Conservation (phyloP, 2,888 invertebrate genomes). For the Galerucella pusilla region DNA sequence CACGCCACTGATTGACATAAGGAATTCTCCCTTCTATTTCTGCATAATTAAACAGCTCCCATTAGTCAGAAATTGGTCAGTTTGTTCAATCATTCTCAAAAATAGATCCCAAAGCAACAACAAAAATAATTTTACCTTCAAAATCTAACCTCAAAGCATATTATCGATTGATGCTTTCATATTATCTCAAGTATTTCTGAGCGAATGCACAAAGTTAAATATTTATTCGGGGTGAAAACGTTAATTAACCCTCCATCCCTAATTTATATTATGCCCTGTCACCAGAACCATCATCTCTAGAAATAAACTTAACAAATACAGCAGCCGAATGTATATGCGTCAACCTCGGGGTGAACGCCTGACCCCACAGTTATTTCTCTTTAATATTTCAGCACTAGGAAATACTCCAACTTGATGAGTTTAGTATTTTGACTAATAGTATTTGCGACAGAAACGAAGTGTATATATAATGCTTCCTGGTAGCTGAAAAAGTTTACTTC, state of each 20-base stretch:
- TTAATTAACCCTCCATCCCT: slow-evolving; percentile 34
- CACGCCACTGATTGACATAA: not conserved
- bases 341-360: slow-evolving; percentile 39
- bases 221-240: slow-evolving; percentile 19
- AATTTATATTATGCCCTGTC: slow-evolving; percentile 41
- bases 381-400: slow-evolving; percentile 43
- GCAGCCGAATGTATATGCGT: slow-evolving; percentile 28
- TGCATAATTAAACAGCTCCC: slow-evolving; percentile 1
- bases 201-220: not conserved
- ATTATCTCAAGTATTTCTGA: not conserved
- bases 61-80: not conserved
- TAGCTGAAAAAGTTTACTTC: too few species aligned
- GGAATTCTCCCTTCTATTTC: not conserved
- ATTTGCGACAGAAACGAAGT: too few species aligned
- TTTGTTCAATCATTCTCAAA: not conserved
- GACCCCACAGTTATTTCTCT: slow-evolving; percentile 39
- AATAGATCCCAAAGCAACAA: too few species aligned
- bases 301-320: slow-evolving; percentile 45
- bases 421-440: slow-evolving; percentile 40
- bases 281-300: slow-evolving; percentile 38
- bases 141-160: not conserved
- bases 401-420: slow-evolving; percentile 36
- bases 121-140: not conserved
- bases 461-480: too few species aligned
- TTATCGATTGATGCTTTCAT: not conserved